Evolutionary conservation across 2,797 vertebrate genomes (phyloP).

Genomic region (Microctenopoma lineatum): DNA sequence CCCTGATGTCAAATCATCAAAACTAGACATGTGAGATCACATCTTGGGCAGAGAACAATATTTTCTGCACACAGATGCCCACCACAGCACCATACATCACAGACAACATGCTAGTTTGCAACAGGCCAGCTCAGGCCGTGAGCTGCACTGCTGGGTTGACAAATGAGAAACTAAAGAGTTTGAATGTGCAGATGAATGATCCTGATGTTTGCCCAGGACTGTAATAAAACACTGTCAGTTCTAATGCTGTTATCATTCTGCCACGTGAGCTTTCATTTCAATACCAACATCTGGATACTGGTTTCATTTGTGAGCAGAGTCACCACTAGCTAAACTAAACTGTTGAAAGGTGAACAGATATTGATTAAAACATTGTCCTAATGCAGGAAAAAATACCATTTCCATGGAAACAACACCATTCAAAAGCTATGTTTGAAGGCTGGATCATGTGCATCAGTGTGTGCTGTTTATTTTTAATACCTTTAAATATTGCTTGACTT

Average conservation of each 20-base stretch:
- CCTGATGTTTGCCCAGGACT: constrained; percentile 66
- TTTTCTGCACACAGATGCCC: constrained; percentile 24
- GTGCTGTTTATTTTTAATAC: constrained; percentile 7
- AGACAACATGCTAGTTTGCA: constrained; percentile 39
- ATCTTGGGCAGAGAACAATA: constrained; percentile 52
- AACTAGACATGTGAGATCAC: constrained; percentile 48
- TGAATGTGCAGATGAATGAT: constrained; percentile 79
- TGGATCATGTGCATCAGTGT: constrained; percentile 1
- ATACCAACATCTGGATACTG: constrained; percentile 49
- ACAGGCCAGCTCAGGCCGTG: constrained; percentile 5
- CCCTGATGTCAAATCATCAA: constrained; percentile 5
- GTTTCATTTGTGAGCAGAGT: constrained; percentile 38
- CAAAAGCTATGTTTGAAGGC: neutral
- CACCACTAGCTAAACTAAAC: neutral
- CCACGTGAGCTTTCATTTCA: constrained; percentile 50
- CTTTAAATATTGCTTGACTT: neutral
- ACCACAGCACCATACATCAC: constrained; percentile 59
- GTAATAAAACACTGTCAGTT: constrained; percentile 78
- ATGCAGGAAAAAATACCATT: constrained; percentile 37
- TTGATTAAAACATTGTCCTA: neutral
- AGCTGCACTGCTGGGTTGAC: constrained; percentile 57
- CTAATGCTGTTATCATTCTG: constrained; percentile 61
- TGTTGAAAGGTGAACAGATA: neutral
- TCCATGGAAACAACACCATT: constrained; percentile 38
- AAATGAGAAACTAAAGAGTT: constrained; percentile 72